Evolutionary conservation across 2,888 invertebrate species (phyloP).

Genomic region (Pheosia tremula): DNA sequence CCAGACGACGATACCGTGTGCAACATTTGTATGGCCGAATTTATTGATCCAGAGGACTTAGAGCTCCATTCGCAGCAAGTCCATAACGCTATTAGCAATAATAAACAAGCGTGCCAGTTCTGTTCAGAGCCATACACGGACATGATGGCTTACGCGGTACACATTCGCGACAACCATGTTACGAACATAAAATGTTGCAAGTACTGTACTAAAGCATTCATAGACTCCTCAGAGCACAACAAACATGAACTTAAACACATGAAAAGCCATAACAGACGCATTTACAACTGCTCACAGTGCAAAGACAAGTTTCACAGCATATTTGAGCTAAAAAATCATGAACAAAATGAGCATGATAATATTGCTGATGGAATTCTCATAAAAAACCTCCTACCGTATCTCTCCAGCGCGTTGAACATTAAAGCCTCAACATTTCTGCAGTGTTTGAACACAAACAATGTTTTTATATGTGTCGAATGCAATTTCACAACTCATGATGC

Average conservation of each 20-base stretch:
- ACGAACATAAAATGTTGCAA: slow-evolving; percentile 47
- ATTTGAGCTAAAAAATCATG: slow-evolving; percentile 44
- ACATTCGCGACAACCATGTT: slow-evolving; percentile 46
- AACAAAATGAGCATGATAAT: slow-evolving; percentile 41
- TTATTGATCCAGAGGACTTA: slow-evolving; percentile 65
- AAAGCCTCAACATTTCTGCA: slow-evolving; percentile 49
- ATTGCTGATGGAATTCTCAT: slow-evolving; percentile 51
- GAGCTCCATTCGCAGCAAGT: slow-evolving; percentile 57
- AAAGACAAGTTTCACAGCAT: slow-evolving; percentile 32
- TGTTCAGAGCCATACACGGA: slow-evolving; percentile 48
- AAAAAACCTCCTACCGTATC: slow-evolving; percentile 39
- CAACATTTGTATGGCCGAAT: slow-evolving; percentile 46
- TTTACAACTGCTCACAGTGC: slow-evolving; percentile 61
- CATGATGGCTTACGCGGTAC: slow-evolving; percentile 50
- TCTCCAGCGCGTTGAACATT: slow-evolving; percentile 58
- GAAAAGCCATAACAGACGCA: slow-evolving; percentile 12
- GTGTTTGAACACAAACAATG: slow-evolving; percentile 22
- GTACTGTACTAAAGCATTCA: slow-evolving; percentile 57
- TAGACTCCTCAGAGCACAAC: slow-evolving; percentile 23
- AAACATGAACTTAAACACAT: slow-evolving; percentile 57
- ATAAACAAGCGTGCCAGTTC: slow-evolving; percentile 47
- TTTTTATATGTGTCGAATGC: slow-evolving; percentile 50
- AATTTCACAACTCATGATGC: slow-evolving; percentile 29
- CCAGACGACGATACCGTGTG: slow-evolving; percentile 30
- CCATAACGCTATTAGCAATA: slow-evolving; percentile 35